Evolutionary conservation across 2,888 invertebrate genomes (phyloP).

Genomic region (Nomada goodeniana): DNA sequence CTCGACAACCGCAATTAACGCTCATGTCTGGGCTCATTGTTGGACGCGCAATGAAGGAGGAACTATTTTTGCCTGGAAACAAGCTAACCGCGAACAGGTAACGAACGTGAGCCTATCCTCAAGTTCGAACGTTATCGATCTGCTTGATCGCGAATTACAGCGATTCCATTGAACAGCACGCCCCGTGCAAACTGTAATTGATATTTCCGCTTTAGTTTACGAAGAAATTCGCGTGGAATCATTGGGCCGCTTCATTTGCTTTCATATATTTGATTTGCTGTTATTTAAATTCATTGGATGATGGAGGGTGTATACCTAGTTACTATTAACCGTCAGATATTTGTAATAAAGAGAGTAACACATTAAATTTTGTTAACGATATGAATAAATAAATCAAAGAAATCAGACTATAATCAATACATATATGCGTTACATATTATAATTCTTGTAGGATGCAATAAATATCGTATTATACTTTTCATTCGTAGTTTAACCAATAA

Average conservation of each 20-base stretch:
- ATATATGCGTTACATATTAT: too few species aligned
- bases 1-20: constrained; percentile 14
- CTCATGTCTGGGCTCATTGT: not conserved
- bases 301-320: too few species aligned
- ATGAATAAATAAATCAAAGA: too few species aligned
- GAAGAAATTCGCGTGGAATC: not conserved
- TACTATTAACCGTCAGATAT: too few species aligned
- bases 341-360: too few species aligned
- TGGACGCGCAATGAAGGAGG: not conserved
- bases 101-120: not conserved
- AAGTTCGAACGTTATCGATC: constrained; percentile 1
- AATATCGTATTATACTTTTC: too few species aligned
- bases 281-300: too few species aligned
- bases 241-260: not conserved
- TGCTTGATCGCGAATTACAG: not conserved
- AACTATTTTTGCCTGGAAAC: constrained; percentile 1
- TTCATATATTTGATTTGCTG: too few species aligned
- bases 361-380: too few species aligned
- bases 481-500: too few species aligned
- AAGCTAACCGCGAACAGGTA: not conserved
- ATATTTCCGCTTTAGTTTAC: not conserved
- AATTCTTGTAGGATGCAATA: too few species aligned
- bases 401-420: too few species aligned
- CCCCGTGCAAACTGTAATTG: not conserved
- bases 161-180: not conserved